Evolutionary conservation across 2,797 vertebrate genomes (phyloP), one percentile per base, ranked within the genome.

Genomic region (Kryptopterus vitreolus): DNA sequence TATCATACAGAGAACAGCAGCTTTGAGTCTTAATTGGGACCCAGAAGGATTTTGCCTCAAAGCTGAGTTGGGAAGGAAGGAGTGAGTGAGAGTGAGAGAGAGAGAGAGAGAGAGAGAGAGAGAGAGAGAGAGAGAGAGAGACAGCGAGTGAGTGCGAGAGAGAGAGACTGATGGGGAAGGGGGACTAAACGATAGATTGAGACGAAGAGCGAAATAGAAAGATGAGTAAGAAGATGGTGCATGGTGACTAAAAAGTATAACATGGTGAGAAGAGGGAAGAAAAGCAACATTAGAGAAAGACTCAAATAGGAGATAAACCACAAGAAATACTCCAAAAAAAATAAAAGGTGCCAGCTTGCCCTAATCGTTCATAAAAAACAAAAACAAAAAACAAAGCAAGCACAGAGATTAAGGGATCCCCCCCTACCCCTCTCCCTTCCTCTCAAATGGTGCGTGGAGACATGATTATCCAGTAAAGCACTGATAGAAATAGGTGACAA

Each of bases 11-110:
- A 92, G 92, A 93, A 94, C 93, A 95, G 95, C 94, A 95, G 95
- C 92, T 96, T 93, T 94, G 94, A 95, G 94, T 89, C 92, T 94
- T 96, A 97, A 96, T 96, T 97, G 95, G 94, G 94, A 96, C 95
- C 96, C 94, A 95, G 94, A 96, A 96, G 95, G 93, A 94, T 96
- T 95, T 93, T 89, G 88, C 83, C 87, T 85, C 90, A 89, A 88
- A 90, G 89, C 88, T 86, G 90, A 87, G 91, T 89, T 84, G 86
- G 85, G 83, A 79, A 84, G 87, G 89, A 82, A 52, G 83, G 88
- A 81, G 81, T 52, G 71, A 87, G 81, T 58, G 81, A 84, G 81
- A 63, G 78, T 86, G 90, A 80, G 81, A 72, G 76, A 87, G 79
- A 72, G 72, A 68, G 84, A 87, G 81, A 76, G 79, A 88, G 89